phyloP scores from a whole-genome alignment of 30 jellyfish, hydroid and myxozoan genomes.

The Chrysaora quinquecirrha region DNA sequence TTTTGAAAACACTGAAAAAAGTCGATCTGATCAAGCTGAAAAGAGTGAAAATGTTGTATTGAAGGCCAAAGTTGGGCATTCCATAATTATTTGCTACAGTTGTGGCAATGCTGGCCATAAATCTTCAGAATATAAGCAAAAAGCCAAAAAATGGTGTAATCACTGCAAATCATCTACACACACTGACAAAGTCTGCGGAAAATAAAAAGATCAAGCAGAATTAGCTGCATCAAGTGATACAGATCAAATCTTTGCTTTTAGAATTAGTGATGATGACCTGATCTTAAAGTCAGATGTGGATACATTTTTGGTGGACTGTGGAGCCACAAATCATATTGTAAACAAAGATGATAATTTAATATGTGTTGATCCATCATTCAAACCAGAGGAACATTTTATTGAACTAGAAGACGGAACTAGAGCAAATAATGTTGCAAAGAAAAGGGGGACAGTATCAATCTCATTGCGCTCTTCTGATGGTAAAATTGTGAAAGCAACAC shows the following conservation, averaged over 20 bases:
- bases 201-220: slow-evolving; percentile 57
- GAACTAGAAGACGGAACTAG: slow-evolving; percentile 73
- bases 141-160: slow-evolving; percentile 57
- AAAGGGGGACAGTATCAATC: too few species aligned
- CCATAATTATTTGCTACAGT: slow-evolving; percentile 42
- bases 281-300: not conserved
- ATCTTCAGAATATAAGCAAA: slow-evolving; percentile 46
- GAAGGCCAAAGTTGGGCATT: slow-evolving; percentile 23
- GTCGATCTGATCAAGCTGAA: too few species aligned
- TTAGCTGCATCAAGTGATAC: slow-evolving; percentile 5
- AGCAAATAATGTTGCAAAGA: too few species aligned
- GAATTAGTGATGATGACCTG: not conserved
- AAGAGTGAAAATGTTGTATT: too few species aligned
- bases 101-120: slow-evolving; percentile 79
- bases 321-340: too few species aligned
- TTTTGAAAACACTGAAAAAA: too few species aligned
- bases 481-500: slow-evolving; percentile 60
- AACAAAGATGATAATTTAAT: too few species aligned
- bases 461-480: too few species aligned
- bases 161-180: slow-evolving; percentile 65
- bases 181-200: slow-evolving; percentile 58
- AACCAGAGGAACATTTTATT: too few species aligned
- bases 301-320: slow-evolving; percentile 63
- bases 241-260: slow-evolving; percentile 37
- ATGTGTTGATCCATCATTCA: too few species aligned